Percentiles rank a stretch among this genome's conserved stretches.
phyloP scores from a whole-genome alignment of 2,797 vertebrate species.

The Podarcis siculus region DNA sequence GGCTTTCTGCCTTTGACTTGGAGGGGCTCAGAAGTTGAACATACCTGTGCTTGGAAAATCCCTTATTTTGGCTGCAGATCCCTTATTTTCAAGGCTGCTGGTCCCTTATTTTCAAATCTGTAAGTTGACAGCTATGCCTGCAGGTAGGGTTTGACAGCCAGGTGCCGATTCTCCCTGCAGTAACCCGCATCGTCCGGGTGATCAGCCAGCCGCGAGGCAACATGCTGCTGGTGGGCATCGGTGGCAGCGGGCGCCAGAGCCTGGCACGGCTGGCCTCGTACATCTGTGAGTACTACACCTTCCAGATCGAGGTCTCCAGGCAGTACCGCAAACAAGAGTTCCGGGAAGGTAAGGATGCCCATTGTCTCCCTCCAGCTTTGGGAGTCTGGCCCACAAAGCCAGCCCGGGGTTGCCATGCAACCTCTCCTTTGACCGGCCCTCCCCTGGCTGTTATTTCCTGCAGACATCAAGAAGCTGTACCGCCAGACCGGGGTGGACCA shows the following conservation, averaged over 20 bases:
- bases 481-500: conserved; percentile 85
- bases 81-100: too few species aligned
- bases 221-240: conserved; percentile 90
- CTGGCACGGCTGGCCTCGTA: conserved; percentile 85
- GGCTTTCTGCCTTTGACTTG: too few species aligned
- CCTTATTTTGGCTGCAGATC: too few species aligned
- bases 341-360: conserved; percentile 81
- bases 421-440: background rate
- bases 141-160: fast-evolving
- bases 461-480: conserved; percentile 91
- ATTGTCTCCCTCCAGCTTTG: fast-evolving
- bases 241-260: conserved; percentile 89
- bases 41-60: too few species aligned
- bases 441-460: background rate
- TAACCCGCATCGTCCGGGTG: conserved; percentile 83
- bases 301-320: conserved; percentile 89
- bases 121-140: too few species aligned
- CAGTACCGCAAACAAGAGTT: conserved; percentile 90
- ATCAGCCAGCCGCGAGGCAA: conserved; percentile 90
- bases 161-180: conserved; percentile 31
- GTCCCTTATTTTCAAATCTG: too few species aligned
- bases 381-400: too few species aligned
- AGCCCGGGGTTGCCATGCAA: fast-evolving
- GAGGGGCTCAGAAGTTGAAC: too few species aligned
- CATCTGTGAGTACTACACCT: conserved; percentile 86